A percentile compares a stretch with the other conserved stretches of the same genome.
These are phyloP conservation scores for Tragelaphus strepsiceros DNA, from an alignment of 2,113 vertebrate genomes.

Conservation along the genomic window DNA sequence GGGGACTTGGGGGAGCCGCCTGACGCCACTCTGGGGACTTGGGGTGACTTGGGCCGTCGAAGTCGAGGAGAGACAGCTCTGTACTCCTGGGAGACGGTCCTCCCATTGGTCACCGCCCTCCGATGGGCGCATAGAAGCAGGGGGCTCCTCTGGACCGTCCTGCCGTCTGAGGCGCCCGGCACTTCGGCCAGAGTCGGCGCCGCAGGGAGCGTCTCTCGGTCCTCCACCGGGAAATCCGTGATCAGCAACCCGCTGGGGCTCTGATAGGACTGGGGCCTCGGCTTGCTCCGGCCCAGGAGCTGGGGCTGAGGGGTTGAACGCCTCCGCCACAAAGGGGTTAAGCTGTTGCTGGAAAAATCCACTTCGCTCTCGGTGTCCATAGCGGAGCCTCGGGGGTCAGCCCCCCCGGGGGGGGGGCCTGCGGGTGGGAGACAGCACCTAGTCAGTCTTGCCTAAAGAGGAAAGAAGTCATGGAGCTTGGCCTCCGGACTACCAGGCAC, in stretches of 20 bases:
- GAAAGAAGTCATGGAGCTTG: not conserved
- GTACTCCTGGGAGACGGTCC: conserved; percentile 52
- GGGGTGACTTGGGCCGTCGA: conserved; percentile 71
- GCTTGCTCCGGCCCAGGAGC: conserved; percentile 72
- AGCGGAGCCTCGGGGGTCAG: conserved; percentile 4
- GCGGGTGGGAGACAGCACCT: not conserved
- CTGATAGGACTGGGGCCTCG: conserved; percentile 88
- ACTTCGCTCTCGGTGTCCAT: conserved; percentile 90
- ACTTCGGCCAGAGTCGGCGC: conserved; percentile 78
- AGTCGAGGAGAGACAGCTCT: conserved; percentile 66
- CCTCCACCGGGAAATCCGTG: conserved; percentile 87
- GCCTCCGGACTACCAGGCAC: not conserved
- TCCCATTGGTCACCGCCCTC: conserved; percentile 65
- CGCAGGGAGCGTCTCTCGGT: conserved; percentile 74
- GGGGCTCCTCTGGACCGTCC: conserved; percentile 6
- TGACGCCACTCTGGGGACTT: not conserved
- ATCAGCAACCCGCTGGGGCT: conserved; percentile 81
- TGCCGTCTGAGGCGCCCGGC: conserved; percentile 64
- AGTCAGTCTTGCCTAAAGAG: not conserved
- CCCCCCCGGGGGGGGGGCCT: not conserved
- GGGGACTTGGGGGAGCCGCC: conserved; percentile 40
- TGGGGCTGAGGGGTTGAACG: conserved; percentile 73
- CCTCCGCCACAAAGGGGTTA: conserved; percentile 84
- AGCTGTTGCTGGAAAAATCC: conserved; percentile 81
- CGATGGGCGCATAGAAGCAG: not conserved